phyloP scores from a whole-genome alignment of 1,140 invertebrate species.

The Neodiprion pinetum region DNA sequence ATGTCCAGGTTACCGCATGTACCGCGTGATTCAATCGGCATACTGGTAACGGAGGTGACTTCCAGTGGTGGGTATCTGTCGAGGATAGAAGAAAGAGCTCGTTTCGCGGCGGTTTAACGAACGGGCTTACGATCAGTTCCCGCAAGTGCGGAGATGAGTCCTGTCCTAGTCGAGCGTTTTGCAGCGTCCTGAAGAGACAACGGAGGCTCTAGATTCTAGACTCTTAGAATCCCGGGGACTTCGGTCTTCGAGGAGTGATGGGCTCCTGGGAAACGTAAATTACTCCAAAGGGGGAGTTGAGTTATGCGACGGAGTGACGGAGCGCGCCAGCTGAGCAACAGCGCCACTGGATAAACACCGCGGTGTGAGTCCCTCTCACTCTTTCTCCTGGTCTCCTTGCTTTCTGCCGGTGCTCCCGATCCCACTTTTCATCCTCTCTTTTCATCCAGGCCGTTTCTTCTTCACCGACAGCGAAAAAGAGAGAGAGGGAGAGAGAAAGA shows the following conservation, averaged over 20 bases:
- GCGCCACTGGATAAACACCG: slow-evolving; percentile 50
- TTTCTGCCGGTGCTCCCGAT: slow-evolving; percentile 6
- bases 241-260: slow-evolving; percentile 40
- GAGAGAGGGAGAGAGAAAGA: no score
- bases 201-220: slow-evolving; percentile 14
- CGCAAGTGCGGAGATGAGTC: no score
- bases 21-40: no score
- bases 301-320: slow-evolving; percentile 63
- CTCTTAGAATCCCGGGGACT: neutral
- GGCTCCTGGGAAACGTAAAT: slow-evolving; percentile 54
- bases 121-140: no score
- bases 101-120: no score
- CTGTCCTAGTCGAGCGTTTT: neutral
- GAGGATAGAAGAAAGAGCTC: neutral
- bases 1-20: no score
- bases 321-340: slow-evolving; percentile 59
- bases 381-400: neutral
- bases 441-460: slow-evolving; percentile 16
- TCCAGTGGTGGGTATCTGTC: no score
- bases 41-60: no score
- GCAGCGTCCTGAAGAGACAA: slow-evolving; percentile 20
- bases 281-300: slow-evolving; percentile 53
- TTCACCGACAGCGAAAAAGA: slow-evolving; percentile 15
- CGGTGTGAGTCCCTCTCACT: slow-evolving; percentile 34
- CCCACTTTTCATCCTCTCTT: slow-evolving; percentile 27